phyloP scores from a whole-genome alignment of 2,797 vertebrate species.

The Dermochelys coriacea region DNA sequence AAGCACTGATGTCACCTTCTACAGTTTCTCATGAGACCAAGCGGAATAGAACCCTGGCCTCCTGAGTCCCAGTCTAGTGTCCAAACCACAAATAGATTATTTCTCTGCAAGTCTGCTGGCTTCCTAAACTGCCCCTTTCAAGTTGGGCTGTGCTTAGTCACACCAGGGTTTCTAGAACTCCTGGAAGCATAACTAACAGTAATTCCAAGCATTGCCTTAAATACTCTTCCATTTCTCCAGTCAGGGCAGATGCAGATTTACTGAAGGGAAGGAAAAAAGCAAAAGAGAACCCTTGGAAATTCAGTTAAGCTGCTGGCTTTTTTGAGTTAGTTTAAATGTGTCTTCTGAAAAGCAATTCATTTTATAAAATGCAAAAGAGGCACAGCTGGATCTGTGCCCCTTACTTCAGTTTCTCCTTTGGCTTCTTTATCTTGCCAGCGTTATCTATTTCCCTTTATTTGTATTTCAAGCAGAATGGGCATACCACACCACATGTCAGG shows the following conservation, averaged over 20 bases:
- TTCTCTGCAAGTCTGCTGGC: neutral
- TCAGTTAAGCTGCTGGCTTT: conserved; percentile 43
- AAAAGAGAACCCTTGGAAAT: conserved; percentile 40
- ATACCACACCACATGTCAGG: neutral
- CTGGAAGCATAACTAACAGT: neutral
- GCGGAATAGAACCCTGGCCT: neutral
- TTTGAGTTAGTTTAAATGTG: neutral
- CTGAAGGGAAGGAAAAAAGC: neutral
- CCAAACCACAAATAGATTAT: neutral
- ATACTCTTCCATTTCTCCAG: neutral
- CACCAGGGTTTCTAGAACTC: rapidly evolving
- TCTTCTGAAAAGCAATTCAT: conserved; percentile 42
- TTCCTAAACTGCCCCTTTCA: rapidly evolving
- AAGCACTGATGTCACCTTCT: no score
- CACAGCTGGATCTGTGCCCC: neutral
- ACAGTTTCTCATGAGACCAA: neutral
- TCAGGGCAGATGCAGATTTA: neutral
- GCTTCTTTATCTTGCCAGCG: rapidly evolving
- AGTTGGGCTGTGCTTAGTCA: rapidly evolving
- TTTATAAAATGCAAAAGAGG: conserved; percentile 2
- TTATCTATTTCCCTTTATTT: neutral
- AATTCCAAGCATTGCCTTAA: neutral
- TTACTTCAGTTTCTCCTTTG: neutral
- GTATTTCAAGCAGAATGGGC: neutral
- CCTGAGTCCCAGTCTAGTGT: neutral